A percentile compares a stretch with the other conserved stretches of the same genome.
These are phyloP conservation scores for Echeneis naucrates DNA, from an alignment of 2,797 vertebrate species.

Conservation along the genomic window DNA sequence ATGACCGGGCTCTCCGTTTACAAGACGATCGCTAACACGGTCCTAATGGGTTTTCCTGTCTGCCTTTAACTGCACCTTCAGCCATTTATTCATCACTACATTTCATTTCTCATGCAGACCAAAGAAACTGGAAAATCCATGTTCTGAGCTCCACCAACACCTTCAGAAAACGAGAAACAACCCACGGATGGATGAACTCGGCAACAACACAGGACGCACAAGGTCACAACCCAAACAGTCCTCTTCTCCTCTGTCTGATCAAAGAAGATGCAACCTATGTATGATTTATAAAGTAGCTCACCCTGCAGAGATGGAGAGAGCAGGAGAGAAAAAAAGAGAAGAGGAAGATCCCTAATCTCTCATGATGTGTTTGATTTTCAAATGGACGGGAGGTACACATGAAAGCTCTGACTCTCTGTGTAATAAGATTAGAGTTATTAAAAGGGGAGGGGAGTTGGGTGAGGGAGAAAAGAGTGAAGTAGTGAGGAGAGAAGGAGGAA, in stretches of 20 bases:
- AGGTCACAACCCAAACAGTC: too few relatives aligned
- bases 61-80: constrained; percentile 33
- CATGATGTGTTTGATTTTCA: constrained; percentile 96
- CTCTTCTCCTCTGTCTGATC: too few relatives aligned
- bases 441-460: constrained; percentile 34
- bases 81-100: constrained; percentile 10
- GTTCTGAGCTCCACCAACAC: background rate
- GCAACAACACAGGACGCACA: too few relatives aligned
- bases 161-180: too few relatives aligned
- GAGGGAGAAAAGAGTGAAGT: constrained; percentile 20
- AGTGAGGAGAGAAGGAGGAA: constrained; percentile 43
- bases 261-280: too few relatives aligned
- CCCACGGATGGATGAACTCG: too few relatives aligned
- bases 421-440: constrained; percentile 80
- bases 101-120: constrained; percentile 4
- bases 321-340: background rate
- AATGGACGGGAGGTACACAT: constrained; percentile 92
- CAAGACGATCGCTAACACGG: constrained; percentile 90
- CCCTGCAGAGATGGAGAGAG: background rate
- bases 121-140: background rate
- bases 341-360: constrained; percentile 74
- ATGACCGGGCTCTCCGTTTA: constrained; percentile 90
- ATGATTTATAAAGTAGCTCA: too few relatives aligned
- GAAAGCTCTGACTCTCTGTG: constrained; percentile 72
- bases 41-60: constrained; percentile 88